Percentiles rank a stretch among this genome's conserved stretches.
phyloP scores from a whole-genome alignment of 2,888 invertebrate species.

The Hirtodrosophila confusa region DNA sequence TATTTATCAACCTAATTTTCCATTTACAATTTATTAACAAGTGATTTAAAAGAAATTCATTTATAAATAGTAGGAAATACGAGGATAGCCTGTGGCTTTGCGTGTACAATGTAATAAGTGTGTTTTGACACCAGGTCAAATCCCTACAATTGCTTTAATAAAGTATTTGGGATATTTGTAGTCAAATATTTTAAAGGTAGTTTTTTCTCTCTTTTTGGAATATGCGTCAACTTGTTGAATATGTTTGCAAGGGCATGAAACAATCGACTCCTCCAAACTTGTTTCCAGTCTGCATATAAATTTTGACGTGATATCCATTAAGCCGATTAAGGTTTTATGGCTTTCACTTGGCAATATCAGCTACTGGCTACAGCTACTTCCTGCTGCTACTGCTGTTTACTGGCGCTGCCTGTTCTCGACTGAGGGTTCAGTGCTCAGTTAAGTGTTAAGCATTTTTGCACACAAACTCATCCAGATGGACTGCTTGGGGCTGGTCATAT shows the following conservation, averaged over 20 bases:
- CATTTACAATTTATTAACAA: too few relatives aligned
- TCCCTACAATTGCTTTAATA: too few relatives aligned
- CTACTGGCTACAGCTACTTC: slow-evolving; percentile 2
- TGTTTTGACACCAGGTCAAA: too few relatives aligned
- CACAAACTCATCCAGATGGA: slow-evolving; percentile 8
- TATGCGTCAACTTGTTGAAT: too few relatives aligned
- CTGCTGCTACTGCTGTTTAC: neutral
- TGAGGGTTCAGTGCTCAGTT: slow-evolving; percentile 47
- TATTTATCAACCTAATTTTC: too few relatives aligned
- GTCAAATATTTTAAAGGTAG: too few relatives aligned
- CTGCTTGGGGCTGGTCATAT: slow-evolving; percentile 22
- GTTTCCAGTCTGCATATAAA: slow-evolving; percentile 10
- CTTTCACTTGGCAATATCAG: slow-evolving; percentile 24
- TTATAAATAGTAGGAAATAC: too few relatives aligned
- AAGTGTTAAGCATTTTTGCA: slow-evolving; percentile 65
- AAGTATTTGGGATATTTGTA: too few relatives aligned
- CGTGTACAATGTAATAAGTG: too few relatives aligned
- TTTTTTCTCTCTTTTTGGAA: too few relatives aligned
- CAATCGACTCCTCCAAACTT: slow-evolving; percentile 7
- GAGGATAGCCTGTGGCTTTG: too few relatives aligned
- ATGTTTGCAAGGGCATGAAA: neutral
- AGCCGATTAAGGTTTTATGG: slow-evolving; percentile 57
- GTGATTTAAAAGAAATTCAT: too few relatives aligned
- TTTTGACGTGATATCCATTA: slow-evolving; percentile 46
- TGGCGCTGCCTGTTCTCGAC: slow-evolving; percentile 23